Percentiles rank a stretch among this genome's conserved stretches.
These are phyloP conservation scores for Drosophila paulistorum DNA, from an alignment of 1,140 invertebrate genomes.

Conservation along the genomic window DNA sequence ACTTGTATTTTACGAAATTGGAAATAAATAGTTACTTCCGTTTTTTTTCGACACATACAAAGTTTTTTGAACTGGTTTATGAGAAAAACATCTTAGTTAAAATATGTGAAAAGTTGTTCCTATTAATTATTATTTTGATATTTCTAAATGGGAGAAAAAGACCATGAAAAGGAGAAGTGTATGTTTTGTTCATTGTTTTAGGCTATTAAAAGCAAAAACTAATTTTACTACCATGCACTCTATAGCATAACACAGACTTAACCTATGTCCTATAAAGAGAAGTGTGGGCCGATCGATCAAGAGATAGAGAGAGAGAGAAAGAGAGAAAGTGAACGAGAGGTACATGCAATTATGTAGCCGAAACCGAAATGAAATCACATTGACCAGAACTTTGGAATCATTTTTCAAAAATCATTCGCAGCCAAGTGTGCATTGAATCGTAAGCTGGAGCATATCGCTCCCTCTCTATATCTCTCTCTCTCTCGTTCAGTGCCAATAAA, in stretches of 20 bases:
- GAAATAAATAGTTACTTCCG: too few species aligned
- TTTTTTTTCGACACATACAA: too few species aligned
- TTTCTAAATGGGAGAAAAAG: too few species aligned
- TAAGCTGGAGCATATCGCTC: slow-evolving; percentile 24
- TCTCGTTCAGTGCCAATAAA: slow-evolving; percentile 62
- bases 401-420: slow-evolving; percentile 79
- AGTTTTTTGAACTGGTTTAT: too few species aligned
- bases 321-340: slow-evolving; percentile 6
- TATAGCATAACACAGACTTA: neutral
- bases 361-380: slow-evolving; percentile 62
- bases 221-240: neutral
- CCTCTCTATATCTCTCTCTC: neutral
- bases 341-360: slow-evolving; percentile 74
- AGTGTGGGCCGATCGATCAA: neutral
- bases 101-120: too few species aligned
- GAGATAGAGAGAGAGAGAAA: neutral
- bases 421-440: slow-evolving; percentile 76
- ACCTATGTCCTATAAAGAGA: neutral
- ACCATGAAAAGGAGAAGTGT: too few species aligned
- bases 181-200: neutral
- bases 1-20: too few species aligned
- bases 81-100: too few species aligned
- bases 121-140: too few species aligned
- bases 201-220: slow-evolving; percentile 1
- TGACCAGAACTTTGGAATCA: slow-evolving; percentile 56